Conservation (phyloP, 2,797 vertebrate genomes). For the Bufotes viridis region DNA sequence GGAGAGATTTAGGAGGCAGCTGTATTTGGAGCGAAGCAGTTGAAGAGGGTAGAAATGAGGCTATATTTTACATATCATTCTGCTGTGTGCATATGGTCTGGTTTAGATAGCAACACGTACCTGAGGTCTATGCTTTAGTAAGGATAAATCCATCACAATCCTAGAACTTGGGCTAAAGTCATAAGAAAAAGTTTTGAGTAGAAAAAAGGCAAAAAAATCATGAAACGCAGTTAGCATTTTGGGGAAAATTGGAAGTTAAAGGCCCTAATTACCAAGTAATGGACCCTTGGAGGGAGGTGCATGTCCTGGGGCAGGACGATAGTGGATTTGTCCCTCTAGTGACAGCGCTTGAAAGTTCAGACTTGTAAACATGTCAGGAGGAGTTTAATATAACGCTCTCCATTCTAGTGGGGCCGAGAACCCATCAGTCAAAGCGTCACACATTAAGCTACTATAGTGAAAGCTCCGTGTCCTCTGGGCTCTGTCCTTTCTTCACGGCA, state of each 20-base stretch:
- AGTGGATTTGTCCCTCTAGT: conserved; percentile 58
- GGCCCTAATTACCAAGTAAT: conserved; percentile 43
- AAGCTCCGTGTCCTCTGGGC: conserved; percentile 29
- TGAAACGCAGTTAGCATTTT: conserved; percentile 25
- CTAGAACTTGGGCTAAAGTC: neutral
- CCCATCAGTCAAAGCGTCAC: conserved; percentile 53
- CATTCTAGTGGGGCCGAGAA: conserved; percentile 47
- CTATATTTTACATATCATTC: conserved; percentile 14
- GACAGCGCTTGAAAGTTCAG: conserved; percentile 56
- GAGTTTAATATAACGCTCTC: conserved; percentile 41
- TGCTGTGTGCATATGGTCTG: neutral
- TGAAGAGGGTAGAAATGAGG: neutral
- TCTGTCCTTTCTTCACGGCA: conserved; percentile 32
- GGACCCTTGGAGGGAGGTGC: conserved; percentile 36
- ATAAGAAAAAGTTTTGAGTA: neutral
- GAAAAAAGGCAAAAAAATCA: neutral
- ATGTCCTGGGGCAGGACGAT: conserved; percentile 55
- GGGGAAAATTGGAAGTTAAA: conserved; percentile 39
- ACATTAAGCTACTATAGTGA: conserved; percentile 40
- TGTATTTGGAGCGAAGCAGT: neutral
- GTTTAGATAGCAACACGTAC: neutral
- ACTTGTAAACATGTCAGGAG: conserved; percentile 61
- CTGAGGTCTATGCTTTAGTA: neutral
- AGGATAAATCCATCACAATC: conserved; percentile 3
- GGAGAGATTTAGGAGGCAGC: conserved; percentile 39